Conservation (phyloP, 2,797 vertebrate genomes). For the Poeciliopsis infans region DNA sequence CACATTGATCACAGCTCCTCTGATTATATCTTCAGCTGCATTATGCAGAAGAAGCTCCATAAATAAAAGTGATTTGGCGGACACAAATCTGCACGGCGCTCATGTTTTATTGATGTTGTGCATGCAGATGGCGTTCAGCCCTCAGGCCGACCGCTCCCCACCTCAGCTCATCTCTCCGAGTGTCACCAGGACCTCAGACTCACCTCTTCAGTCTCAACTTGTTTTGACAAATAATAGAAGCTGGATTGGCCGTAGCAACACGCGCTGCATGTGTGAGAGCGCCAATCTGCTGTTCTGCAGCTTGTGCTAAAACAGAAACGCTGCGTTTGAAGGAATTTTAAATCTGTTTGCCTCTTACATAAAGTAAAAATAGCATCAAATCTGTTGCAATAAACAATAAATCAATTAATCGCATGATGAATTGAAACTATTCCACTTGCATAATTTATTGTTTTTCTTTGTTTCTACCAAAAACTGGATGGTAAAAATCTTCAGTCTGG, state of each 20-base stretch:
- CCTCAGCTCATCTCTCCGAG: constrained; percentile 35
- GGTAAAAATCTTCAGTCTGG: too few relatives aligned
- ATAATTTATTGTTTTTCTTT: not conserved
- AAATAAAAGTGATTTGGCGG: constrained; percentile 56
- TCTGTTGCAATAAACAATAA: too few relatives aligned
- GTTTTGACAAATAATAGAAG: constrained; percentile 23
- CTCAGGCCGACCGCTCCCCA: constrained; percentile 17
- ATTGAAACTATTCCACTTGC: not conserved
- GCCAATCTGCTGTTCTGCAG: constrained; percentile 5
- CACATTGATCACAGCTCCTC: constrained; percentile 60
- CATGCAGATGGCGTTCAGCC: constrained; percentile 35
- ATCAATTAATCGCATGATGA: too few relatives aligned
- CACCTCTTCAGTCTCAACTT: constrained; percentile 32
- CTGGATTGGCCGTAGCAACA: constrained; percentile 2
- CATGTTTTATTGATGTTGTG: constrained; percentile 71
- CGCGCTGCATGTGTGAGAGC: not conserved
- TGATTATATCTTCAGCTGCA: constrained; percentile 71
- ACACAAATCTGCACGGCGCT: constrained; percentile 56
- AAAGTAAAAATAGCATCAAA: too few relatives aligned
- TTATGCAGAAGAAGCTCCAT: constrained; percentile 63
- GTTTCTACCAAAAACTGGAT: too few relatives aligned
- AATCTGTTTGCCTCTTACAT: not conserved
- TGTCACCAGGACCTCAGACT: constrained; percentile 47
- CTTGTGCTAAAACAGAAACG: not conserved
- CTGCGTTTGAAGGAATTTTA: not conserved